Conservation (phyloP, 2,113 vertebrate species). For the Myiopsitta monachus region DNA sequence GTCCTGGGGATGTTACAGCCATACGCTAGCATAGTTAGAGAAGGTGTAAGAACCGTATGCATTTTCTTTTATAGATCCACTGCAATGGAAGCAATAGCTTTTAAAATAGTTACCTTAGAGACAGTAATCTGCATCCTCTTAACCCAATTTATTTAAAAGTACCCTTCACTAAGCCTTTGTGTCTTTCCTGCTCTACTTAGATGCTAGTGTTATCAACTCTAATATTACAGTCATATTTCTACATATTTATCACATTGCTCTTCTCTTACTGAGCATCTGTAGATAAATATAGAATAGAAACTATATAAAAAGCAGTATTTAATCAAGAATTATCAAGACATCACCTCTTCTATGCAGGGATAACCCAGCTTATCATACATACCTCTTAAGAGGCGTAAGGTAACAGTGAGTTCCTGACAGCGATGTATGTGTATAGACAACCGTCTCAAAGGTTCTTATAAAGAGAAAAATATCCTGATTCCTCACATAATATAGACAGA, state of each 20-base stretch:
- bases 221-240: background rate
- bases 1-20: background rate
- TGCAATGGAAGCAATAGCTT: background rate
- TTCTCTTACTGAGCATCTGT: background rate
- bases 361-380: constrained; percentile 6
- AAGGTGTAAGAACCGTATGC: background rate
- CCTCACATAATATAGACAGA: background rate
- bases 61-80: background rate
- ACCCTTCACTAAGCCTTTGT: constrained; percentile 31
- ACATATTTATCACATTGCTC: background rate
- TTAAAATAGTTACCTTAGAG: constrained; percentile 27
- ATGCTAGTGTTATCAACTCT: background rate
- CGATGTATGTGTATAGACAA: background rate
- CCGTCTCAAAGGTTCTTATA: background rate
- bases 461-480: background rate
- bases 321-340: background rate
- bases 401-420: constrained; percentile 3
- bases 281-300: background rate
- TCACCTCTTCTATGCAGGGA: background rate
- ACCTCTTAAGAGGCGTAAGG: background rate
- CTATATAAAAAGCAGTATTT: background rate
- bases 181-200: constrained; percentile 15
- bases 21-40: background rate
- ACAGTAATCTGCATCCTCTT: constrained; percentile 39
- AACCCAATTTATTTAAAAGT: constrained; percentile 49